These are phyloP conservation scores for Polyodon spathula DNA, from an alignment of 2,113 vertebrate species.

Conservation along the genomic window DNA sequence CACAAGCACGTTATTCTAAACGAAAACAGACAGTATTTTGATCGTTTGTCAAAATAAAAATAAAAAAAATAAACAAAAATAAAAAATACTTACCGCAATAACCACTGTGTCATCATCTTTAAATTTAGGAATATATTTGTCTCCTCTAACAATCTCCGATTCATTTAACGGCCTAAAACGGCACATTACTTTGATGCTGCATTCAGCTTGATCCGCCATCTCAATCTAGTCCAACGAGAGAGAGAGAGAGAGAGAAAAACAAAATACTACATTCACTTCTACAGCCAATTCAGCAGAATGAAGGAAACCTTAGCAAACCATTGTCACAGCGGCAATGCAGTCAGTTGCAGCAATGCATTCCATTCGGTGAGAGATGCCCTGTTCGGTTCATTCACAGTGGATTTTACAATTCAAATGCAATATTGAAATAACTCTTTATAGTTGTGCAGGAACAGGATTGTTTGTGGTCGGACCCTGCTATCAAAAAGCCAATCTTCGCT, in stretches of 20 bases:
- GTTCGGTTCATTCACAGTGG: not conserved
- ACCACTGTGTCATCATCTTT: slow-evolving; percentile 85
- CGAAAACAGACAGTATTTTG: too few relatives aligned
- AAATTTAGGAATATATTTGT: slow-evolving; percentile 81
- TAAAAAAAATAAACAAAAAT: not conserved
- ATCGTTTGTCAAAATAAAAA: too few relatives aligned
- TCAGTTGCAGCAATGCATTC: slow-evolving; percentile 10
- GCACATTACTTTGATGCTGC: slow-evolving; percentile 91
- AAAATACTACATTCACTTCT: slow-evolving; percentile 10
- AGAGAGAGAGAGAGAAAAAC: not conserved
- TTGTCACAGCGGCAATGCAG: slow-evolving; percentile 2
- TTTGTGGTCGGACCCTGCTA: not conserved
- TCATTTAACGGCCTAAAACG: slow-evolving; percentile 82
- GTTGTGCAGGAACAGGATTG: not conserved
- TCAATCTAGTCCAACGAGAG: slow-evolving; percentile 17
- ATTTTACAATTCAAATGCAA: not conserved
- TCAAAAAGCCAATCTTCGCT: not conserved
- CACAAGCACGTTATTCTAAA: too few relatives aligned
- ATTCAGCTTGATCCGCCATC: slow-evolving; percentile 77
- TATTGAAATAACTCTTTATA: not conserved
- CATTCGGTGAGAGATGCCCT: not conserved
- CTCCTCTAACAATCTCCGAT: slow-evolving; percentile 73
- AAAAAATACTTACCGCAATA: slow-evolving; percentile 65
- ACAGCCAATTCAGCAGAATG: slow-evolving; percentile 13
- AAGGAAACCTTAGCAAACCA: slow-evolving; percentile 4